Evolutionary conservation across 1,140 invertebrate genomes (phyloP), one percentile per base, ranked within the genome.

Genomic region (Drosophila albomicans): DNA sequence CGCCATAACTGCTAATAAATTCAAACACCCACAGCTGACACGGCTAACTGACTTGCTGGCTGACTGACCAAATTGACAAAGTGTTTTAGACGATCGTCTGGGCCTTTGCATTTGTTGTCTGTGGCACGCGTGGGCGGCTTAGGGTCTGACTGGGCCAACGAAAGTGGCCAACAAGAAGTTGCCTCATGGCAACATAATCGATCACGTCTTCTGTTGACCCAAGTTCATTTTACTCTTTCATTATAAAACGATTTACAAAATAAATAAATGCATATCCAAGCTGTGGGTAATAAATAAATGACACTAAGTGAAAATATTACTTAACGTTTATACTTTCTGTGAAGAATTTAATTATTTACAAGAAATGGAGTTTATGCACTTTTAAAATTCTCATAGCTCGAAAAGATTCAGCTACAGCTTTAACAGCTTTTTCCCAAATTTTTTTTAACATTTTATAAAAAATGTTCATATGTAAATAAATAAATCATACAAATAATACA

Each of bases 1-100:
- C 71, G 72, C 72, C 72, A 64, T 72, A 88, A 78, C 78, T 74
- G 80, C 75, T 84, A 73, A 87, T 89, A 89, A 87, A 89, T 89
- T 80, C 84, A 89, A 87, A 89, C 84, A 80, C 84, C 84, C 84
- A 87, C 84, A 56, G 74, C 68, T 76, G 41, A 70, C 70, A 13
- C 32, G n/a, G 10, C 51, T 49, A 15, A 57, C 20, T 41, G 32
- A 51, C 62, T 41, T 13, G 5, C 15, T 51, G n/a, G 11, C 46
- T 45, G 57, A 41, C 46, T 45, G 57, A 41, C 49, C 56, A 45
- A 43, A 11, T 73, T 73, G 64, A 68, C 64, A 72, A 63, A 73
- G 57, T 70, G 79, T 20, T 68, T 61, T 30, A 61, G 43, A 30
- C 70, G 59, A 62, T 74, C 64, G 69, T 82, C 74, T 68, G 61